Percentiles rank a stretch among this genome's conserved stretches.
Conservation (phyloP, 2,797 vertebrate genomes). For the Micromesistius poutassou region DNA sequence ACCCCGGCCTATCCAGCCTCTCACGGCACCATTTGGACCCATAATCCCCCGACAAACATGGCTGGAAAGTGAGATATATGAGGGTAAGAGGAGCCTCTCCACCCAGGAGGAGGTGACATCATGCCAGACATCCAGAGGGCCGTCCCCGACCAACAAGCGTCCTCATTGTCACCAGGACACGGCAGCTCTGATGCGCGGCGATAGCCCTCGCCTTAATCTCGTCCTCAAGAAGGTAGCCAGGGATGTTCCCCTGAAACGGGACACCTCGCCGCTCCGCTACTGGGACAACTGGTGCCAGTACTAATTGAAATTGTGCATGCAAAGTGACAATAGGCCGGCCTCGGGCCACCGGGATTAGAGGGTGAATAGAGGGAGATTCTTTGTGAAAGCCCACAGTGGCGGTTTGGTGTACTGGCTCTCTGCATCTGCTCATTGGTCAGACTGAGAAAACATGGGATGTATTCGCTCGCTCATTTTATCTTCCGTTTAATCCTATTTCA, state of each 20-base stretch:
- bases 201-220: conserved; percentile 58
- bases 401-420: conserved; percentile 72
- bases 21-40: background rate
- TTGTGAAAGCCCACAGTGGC: conserved; percentile 79
- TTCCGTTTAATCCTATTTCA: conserved; percentile 73
- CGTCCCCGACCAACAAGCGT: conserved; percentile 32
- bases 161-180: background rate
- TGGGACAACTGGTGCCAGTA: conserved; percentile 82
- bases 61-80: background rate
- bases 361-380: conserved; percentile 80
- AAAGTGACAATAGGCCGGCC: conserved; percentile 77
- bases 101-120: conserved; percentile 21
- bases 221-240: conserved; percentile 69
- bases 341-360: conserved; percentile 76
- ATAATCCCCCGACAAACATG: background rate
- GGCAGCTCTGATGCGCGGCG: conserved; percentile 23
- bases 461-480: conserved; percentile 73
- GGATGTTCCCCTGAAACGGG: conserved; percentile 65
- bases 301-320: conserved; percentile 86
- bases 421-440: conserved; percentile 74
- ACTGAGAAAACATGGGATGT: conserved; percentile 70
- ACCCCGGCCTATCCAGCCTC: background rate
- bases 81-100: conserved; percentile 3
- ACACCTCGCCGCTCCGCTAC: conserved; percentile 56
- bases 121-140: conserved; percentile 24